These are phyloP conservation scores for Propithecus deckenii DNA, from an alignment of 2,797 vertebrate species.

Conservation along the genomic window DNA sequence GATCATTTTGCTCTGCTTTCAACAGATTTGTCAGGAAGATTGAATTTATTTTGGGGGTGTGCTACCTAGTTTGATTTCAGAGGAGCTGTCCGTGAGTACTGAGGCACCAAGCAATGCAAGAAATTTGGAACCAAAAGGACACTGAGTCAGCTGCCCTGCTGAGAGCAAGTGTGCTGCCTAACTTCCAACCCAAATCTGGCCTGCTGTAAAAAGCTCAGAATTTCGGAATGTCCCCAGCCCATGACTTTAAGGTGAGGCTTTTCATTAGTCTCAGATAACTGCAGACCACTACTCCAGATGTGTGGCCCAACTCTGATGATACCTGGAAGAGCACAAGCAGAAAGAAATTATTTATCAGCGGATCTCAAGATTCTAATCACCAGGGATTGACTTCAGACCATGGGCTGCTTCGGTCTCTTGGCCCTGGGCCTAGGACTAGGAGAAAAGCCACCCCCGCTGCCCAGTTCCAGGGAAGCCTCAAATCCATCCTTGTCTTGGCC, in stretches of 20 bases:
- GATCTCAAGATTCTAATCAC: neutral
- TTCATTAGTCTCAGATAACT: neutral
- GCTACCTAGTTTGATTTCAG: slow-evolving; percentile 12
- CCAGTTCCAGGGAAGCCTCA: too few relatives aligned
- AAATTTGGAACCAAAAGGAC: neutral
- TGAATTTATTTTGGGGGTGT: neutral
- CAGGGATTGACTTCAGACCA: neutral
- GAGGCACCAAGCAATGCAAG: neutral
- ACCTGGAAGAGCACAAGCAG: neutral
- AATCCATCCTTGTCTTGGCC: neutral
- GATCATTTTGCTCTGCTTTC: neutral
- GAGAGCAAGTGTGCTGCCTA: accelerated
- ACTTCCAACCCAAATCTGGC: neutral
- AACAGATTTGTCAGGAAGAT: neutral
- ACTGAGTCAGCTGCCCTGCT: neutral
- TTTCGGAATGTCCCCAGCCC: neutral
- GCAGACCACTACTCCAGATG: neutral
- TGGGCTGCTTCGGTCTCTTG: neutral
- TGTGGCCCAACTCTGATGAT: neutral
- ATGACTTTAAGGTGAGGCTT: neutral
- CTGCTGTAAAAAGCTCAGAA: neutral
- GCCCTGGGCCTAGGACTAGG: too few relatives aligned
- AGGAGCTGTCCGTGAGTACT: neutral
- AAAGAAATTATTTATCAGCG: neutral
- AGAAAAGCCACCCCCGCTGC: neutral